Evolutionary conservation across 1,140 invertebrate species (phyloP), one percentile per base, ranked within the genome.

Genomic region (Centruroides sculpturatus): DNA sequence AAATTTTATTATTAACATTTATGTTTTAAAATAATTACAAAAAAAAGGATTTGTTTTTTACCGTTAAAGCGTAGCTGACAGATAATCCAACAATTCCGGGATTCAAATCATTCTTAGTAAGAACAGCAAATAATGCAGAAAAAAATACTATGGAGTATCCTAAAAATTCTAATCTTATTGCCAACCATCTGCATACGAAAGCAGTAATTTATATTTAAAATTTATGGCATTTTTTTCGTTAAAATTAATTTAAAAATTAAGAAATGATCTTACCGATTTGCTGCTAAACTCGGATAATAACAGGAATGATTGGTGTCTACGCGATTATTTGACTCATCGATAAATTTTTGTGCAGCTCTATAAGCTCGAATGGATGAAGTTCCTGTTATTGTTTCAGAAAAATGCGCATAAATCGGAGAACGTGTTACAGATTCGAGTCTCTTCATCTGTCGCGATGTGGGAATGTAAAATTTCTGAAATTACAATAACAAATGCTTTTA

Each of bases 391-490:
- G 87, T 95, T 81, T 98, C 94, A 56, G 92, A 88, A 74, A 98
- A 98, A 77, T 98, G 94, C 5, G 93, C 95, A 75, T 96, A 98
- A 69, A 99, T 97, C 0, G 96, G 95, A 9, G 93, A 98, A 55
- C 93, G 81, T n/a, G 89, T 92, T 0, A 96, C 85, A 0, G 94
- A 98, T 74, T 98, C 94, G 36, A 99, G 72, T 52, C 96, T 81
- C 77, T 96, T 98, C 59, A 99, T 73, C 71, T 99, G 95, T 35
- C 95, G 76, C 3, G 93, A 97, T 0, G 93, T 89, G 1, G 84
- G 79, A 55, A 98, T 89, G 74, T 98, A 98, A 77, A 97, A 93
- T 65, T 89, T 83, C 82, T 97, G 84, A 23, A 76, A 61, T 41
- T 5, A 46, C 4, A 61, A 47, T 23, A 23, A 23, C 2, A 23